Evolutionary conservation across 1,140 invertebrate genomes (phyloP), one percentile per base, ranked within the genome.

Genomic region (Calliphora vicina): DNA sequence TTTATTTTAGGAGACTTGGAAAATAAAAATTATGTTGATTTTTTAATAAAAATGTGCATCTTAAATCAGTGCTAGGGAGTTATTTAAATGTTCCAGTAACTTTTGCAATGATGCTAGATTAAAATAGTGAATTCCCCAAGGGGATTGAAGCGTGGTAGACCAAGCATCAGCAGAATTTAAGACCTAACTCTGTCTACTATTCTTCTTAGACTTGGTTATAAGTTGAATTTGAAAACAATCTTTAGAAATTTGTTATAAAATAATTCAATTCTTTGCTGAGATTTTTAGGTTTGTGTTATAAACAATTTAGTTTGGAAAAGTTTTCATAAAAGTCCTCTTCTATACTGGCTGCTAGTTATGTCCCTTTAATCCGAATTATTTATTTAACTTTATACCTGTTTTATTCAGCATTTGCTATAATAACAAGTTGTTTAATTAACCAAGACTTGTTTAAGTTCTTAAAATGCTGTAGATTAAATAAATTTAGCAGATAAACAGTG

Each of bases 81-180:
- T 43, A 67, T 82, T 82, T 35, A 71, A 71, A 73, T 84, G 83
- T 84, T 85, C 84, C 83, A 84, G 82, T 87, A 84, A 85, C 87
- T 88, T 89, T 89, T 89, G 88, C 88, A 89, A 84, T 82, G 87
- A 86, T 89, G 88, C 88, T 86, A 89, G 84, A 89, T 10, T 23
- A 86, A 85, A 73, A 45, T 15, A 57, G 13, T 67, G n/a, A 13
- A 10, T 26, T 15, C 10, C 1, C 5, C 17, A 25, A 20, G 12
- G 9, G 45, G 50, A 29, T 5, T 42, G 27, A 9, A 78, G 27
- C 23, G n/a, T 43, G 35, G 20, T 83, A 45, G 8, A 57, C 80
- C 43, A 87, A 88, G 84, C 84, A 89, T 88, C 88, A 89, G 88
- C 88, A 86, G 88, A 86, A 82, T 72, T 84, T 84, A 76, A 10